Evolutionary conservation across 2,888 invertebrate genomes (phyloP).

Genomic region (Mongoloraphidia duomilia): DNA sequence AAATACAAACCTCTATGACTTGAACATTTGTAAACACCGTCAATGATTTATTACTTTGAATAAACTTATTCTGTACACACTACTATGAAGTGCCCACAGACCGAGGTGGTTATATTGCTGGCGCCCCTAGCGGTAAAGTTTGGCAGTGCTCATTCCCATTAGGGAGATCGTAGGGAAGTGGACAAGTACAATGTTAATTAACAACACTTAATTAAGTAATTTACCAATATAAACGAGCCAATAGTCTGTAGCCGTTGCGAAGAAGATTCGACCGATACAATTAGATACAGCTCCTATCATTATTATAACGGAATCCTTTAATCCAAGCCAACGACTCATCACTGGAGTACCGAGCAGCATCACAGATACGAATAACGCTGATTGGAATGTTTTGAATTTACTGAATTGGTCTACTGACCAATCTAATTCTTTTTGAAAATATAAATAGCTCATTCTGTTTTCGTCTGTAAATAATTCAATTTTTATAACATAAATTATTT

Average conservation of each 20-base stretch:
- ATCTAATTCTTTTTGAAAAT: slow-evolving; percentile 52
- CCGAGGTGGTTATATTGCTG: no score
- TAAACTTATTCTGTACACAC: no score
- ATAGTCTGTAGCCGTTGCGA: slow-evolving; percentile 40
- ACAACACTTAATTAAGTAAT: no score
- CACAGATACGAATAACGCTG: slow-evolving; percentile 52
- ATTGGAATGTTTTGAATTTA: slow-evolving; percentile 58
- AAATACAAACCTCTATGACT: no score
- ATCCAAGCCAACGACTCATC: slow-evolving; percentile 49
- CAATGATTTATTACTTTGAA: no score
- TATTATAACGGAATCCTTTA: slow-evolving; percentile 58
- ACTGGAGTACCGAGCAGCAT: slow-evolving; percentile 57
- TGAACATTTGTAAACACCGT: no score
- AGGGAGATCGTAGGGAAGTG: no score
- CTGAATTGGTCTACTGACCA: slow-evolving; percentile 60
- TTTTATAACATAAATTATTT: slow-evolving; percentile 2
- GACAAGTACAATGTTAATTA: no score
- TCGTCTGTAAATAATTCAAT: slow-evolving; percentile 43
- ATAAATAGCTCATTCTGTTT: slow-evolving; percentile 57
- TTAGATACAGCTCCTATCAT: slow-evolving; percentile 58
- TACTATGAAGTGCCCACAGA: no score
- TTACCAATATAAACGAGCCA: slow-evolving; percentile 46
- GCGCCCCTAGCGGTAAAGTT: no score
- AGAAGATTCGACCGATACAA: slow-evolving; percentile 51
- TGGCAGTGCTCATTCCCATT: no score